Percentiles rank a stretch among this genome's conserved stretches.
These are phyloP conservation scores for Crambe crambe DNA, from an alignment of 37 sponge, comb jelly and placozoan genomes.

Conservation along the genomic window DNA sequence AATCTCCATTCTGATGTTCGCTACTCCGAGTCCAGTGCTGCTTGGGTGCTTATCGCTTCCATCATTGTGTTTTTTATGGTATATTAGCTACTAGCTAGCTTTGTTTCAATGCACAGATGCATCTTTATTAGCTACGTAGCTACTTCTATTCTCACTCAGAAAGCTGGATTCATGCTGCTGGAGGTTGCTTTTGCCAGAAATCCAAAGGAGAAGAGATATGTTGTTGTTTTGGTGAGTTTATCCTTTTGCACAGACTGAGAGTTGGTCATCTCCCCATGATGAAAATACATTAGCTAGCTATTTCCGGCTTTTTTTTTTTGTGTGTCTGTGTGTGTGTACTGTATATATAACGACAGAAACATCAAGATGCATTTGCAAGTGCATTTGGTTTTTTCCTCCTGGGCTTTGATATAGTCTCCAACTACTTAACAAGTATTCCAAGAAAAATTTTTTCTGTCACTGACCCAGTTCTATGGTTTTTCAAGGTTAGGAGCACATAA, in stretches of 20 bases:
- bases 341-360: no score
- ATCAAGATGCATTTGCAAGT: slow-evolving; percentile 91
- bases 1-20: slow-evolving; percentile 18
- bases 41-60: slow-evolving; percentile 81
- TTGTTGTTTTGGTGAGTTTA: slow-evolving; percentile 67
- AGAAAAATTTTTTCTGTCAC: slow-evolving; percentile 28
- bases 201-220: slow-evolving; percentile 67
- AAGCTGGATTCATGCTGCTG: slow-evolving; percentile 92
- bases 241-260: not conserved
- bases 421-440: slow-evolving; percentile 29
- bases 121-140: not conserved
- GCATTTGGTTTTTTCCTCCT: slow-evolving; percentile 90
- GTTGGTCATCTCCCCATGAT: not conserved
- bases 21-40: slow-evolving; percentile 79
- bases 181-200: slow-evolving; percentile 75
- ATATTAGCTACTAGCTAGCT: no score
- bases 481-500: slow-evolving; percentile 41
- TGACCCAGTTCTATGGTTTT: slow-evolving; percentile 77
- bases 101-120: not conserved
- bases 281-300: not conserved
- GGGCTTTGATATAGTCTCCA: slow-evolving; percentile 70
- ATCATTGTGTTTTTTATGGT: slow-evolving; percentile 96
- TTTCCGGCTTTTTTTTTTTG: not conserved
- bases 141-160: slow-evolving; percentile 34
- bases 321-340: no score